Percentiles rank a stretch among this genome's conserved stretches.
phyloP scores from a whole-genome alignment of 2,888 invertebrate genomes.

The Diloba caeruleocephala region DNA sequence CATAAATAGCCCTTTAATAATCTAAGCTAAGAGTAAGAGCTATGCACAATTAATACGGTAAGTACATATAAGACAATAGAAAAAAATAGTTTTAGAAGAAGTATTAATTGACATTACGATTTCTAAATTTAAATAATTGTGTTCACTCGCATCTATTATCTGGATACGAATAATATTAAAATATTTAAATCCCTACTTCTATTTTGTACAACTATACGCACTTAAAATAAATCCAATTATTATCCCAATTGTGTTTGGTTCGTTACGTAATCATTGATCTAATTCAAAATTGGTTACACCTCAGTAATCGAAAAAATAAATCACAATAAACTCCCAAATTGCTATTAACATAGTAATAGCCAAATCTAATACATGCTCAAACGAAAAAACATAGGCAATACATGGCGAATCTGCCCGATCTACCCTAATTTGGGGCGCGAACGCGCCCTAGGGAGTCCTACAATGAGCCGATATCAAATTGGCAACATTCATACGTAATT shows the following conservation, averaged over 20 bases:
- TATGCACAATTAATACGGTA: too few relatives aligned
- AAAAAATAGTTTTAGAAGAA: too few relatives aligned
- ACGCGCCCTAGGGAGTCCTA: conserved; percentile 60
- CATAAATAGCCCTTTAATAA: too few relatives aligned
- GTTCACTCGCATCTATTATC: too few relatives aligned
- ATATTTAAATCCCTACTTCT: too few relatives aligned
- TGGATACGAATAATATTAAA: too few relatives aligned
- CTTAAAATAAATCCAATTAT: conserved; percentile 2
- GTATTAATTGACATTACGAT: too few relatives aligned
- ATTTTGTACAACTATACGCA: too few relatives aligned
- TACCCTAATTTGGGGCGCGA: conserved; percentile 60
- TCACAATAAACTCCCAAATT: conserved; percentile 28
- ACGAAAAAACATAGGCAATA: conserved; percentile 47
- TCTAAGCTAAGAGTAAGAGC: too few relatives aligned
- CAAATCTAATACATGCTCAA: conserved; percentile 38
- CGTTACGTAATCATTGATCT: conserved; percentile 11
- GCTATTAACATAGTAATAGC: conserved; percentile 43
- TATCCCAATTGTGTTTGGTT: conserved; percentile 8
- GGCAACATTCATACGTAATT: conserved; percentile 78
- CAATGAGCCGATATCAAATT: conserved; percentile 75
- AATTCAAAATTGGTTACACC: conserved; percentile 41
- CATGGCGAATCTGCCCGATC: conserved; percentile 36
- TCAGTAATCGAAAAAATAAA: conserved; percentile 24
- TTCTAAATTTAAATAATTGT: too few relatives aligned
- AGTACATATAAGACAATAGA: too few relatives aligned